Evolutionary conservation across 2,797 vertebrate species (phyloP), one percentile per base, ranked within the genome.

Genomic region (Strix occidentalis): DNA sequence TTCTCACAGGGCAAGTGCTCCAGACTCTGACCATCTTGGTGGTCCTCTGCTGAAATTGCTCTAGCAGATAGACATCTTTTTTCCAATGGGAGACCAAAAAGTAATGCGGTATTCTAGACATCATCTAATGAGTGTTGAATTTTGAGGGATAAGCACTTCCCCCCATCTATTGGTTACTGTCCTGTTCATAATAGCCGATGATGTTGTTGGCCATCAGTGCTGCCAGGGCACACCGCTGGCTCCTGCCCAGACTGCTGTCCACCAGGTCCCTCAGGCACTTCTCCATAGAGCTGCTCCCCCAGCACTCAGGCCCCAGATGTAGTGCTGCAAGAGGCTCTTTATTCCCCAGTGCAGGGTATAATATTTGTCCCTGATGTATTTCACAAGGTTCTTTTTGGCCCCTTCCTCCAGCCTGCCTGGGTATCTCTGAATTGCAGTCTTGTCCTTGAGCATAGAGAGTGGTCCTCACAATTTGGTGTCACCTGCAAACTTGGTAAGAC

Each of bases 391-490:
- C 16, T 48, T 77, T 77, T 31, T n/a, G 15, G 11, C 6, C 26
- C 9, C 5, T 35, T 74, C 29, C 21, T 90, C 24, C 46, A 58
- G 26, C 18, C 43, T 91, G 29, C 6, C 12, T 31, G 28, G 8
- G 3, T 74, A 9, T 25, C 46, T 65, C 51, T 56, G 46, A 51
- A 24, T 16, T n/a, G 7, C 21, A 26, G 20, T 33, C 39, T 9
- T 57, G 6, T 28, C 41, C 35, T 20, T 37, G 19, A 70, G 28
- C 15, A n/a, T 5, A 65, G 24, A 0, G 0, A 54, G 41, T 17
- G 15, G 8, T 76, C 19, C 21, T 58, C n/a, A 37, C n/a, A 35
- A 14, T 43, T 10, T 56, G 4, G 5, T 75, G 11, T 37, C 63
- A 41, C n/a, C n/a, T 56, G 31, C 39, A 45, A 9, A 53, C 4